phyloP scores from a whole-genome alignment of 2,113 vertebrate genomes.

The Indicator maculatus region DNA sequence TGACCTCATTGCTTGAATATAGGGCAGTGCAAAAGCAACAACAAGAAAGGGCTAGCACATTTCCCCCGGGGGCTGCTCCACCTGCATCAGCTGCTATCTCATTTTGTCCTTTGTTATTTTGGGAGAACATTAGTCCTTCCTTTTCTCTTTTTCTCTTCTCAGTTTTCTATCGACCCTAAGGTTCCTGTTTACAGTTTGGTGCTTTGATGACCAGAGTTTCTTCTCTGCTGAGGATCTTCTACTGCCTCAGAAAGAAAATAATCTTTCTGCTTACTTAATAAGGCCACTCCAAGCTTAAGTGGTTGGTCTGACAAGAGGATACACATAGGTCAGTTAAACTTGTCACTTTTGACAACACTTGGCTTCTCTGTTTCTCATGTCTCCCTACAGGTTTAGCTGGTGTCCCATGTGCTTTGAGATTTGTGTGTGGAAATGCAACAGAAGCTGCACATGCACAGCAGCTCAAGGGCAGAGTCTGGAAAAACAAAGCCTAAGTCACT shows the following conservation, averaged over 20 bases:
- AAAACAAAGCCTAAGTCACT: not conserved
- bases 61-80: not conserved
- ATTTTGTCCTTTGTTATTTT: not conserved
- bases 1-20: not conserved
- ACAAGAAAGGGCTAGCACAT: not conserved
- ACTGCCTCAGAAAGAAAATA: not conserved
- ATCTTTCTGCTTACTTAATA: not conserved
- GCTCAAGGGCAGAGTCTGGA: not conserved
- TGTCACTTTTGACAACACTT: not conserved
- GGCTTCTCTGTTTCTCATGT: not conserved
- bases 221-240: not conserved
- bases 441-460: not conserved
- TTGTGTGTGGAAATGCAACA: not conserved
- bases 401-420: accelerated
- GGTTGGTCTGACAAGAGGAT: not conserved
- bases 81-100: not conserved
- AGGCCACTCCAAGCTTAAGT: not conserved
- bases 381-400: not conserved
- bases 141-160: not conserved
- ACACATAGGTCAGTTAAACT: not conserved
- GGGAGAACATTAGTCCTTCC: not conserved
- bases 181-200: not conserved
- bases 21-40: not conserved
- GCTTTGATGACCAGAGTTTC: not conserved
- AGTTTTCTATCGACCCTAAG: not conserved